Evolutionary conservation across 2,113 vertebrate genomes (phyloP).

Genomic region (Poeciliopsis prolifica): DNA sequence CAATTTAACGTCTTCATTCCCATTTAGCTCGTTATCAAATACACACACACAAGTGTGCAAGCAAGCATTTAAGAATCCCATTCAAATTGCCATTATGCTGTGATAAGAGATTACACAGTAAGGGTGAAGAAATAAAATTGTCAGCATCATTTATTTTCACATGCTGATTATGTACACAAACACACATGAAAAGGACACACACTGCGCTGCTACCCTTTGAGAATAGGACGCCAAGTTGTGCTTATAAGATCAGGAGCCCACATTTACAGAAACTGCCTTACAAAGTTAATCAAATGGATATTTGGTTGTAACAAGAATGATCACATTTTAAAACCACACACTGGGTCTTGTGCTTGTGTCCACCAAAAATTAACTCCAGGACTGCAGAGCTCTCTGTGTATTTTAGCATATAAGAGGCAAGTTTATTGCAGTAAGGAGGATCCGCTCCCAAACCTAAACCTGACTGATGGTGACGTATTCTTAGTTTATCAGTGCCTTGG

Average conservation of each 20-base stretch:
- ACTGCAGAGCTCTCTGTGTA: too few relatives aligned
- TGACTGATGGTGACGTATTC: too few relatives aligned
- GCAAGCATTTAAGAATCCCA: slow-evolving; percentile 32
- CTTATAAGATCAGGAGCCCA: not conserved
- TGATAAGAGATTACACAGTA: slow-evolving; percentile 58
- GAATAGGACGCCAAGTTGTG: not conserved
- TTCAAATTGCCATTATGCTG: slow-evolving; percentile 59
- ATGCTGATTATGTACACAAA: slow-evolving; percentile 34
- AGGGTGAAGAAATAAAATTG: slow-evolving; percentile 58
- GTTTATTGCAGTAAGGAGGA: too few relatives aligned
- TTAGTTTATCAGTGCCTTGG: too few relatives aligned
- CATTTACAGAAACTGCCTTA: too few relatives aligned
- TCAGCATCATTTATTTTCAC: slow-evolving; percentile 55
- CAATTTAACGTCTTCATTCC: slow-evolving; percentile 59
- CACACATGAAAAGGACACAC: not conserved
- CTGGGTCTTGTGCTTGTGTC: too few relatives aligned
- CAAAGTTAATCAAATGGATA: too few relatives aligned
- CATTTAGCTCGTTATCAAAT: slow-evolving; percentile 48
- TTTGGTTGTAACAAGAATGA: too few relatives aligned
- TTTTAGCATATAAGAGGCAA: too few relatives aligned
- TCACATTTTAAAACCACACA: too few relatives aligned
- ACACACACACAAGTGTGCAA: not conserved
- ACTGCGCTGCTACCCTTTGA: not conserved
- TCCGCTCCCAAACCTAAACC: too few relatives aligned
- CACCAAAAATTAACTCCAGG: too few relatives aligned